Conservation (phyloP, 2,797 vertebrate species). For the Eupleurogrammus muticus region DNA sequence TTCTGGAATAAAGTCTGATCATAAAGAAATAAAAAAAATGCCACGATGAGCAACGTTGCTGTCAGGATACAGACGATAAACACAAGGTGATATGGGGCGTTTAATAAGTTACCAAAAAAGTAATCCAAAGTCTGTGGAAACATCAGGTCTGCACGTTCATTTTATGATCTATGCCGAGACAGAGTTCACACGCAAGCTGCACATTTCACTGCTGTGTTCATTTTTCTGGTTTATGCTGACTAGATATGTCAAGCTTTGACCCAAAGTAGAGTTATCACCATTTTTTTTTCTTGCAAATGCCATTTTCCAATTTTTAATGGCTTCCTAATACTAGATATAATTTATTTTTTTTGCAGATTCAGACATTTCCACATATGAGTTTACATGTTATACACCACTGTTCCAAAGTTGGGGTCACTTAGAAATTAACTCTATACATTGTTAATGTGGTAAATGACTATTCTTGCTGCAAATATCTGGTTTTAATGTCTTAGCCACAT, state of each 20-base stretch:
- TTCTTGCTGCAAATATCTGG: too few species aligned
- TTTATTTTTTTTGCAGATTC: too few species aligned
- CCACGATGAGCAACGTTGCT: conserved; percentile 9
- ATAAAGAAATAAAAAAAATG: conserved; percentile 70
- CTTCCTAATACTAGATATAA: neutral
- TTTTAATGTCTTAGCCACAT: too few species aligned
- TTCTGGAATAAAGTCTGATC: conserved; percentile 40
- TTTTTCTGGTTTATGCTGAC: neutral
- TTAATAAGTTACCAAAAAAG: conserved; percentile 47
- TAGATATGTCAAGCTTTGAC: neutral
- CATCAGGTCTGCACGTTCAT: neutral
- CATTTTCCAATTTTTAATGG: neutral
- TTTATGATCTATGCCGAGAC: conserved; percentile 6
- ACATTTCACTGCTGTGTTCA: neutral
- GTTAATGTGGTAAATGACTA: too few species aligned
- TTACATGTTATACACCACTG: too few species aligned
- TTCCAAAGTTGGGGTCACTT: too few species aligned
- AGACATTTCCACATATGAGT: too few species aligned
- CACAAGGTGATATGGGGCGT: neutral
- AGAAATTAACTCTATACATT: too few species aligned
- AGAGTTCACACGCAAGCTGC: neutral
- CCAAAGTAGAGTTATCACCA: neutral
- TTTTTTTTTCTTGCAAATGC: too few species aligned
- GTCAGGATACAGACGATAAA: conserved; percentile 12
- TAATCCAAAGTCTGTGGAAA: conserved; percentile 10